Base-by-base conservation (phyloP, 2,888 invertebrate genomes). In the Epinotia demarniana region DNA sequence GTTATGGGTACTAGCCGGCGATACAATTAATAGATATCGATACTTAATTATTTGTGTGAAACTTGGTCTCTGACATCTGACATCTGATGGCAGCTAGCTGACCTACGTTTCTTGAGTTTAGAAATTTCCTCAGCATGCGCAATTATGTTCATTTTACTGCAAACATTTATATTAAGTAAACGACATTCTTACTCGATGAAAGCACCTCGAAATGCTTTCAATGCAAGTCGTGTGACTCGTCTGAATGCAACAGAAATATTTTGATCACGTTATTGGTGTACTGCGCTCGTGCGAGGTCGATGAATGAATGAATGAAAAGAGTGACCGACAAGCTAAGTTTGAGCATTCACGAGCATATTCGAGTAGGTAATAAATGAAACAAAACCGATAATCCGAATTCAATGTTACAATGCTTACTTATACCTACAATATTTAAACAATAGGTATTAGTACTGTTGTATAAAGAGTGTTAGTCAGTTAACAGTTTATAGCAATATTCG, bases 211-310 rank as follows among this genome's bases (percentile, higher is more conserved):
- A 61, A 62, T 63, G 19, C 62, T 63, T 73, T 68, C 46, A 61
- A 53, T 55, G 53, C 23, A 58, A 46, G 46, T 66, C 66, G 66
- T 46, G 33, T 16, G 64, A 46, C 27, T 66, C 66, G 66, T 46
- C 19, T 16, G 64, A 72, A 16, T 72, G 72, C 43, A 63, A 46
- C 43, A 63, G 63, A 72, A 72, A 72, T 72, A 72, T 57, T 27
- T 72, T 46, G 39, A 43, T 43, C 62, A 57, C 57, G 43, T 69
- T 66, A 66, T 64, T 68, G 57, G 67, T 68, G 67, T 57, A 18
- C 19, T 5, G n/a, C 18, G 19, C 39, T 55, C 71, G 55, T 39
- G n/a, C 39, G 46, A 13, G 70, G 70, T 55, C 55, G 55, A 62
- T 72, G 71, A 53, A 53, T 71, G 70, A 33, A 55, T n/a, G 53